Evolutionary conservation across 2,888 invertebrate genomes (phyloP).

Genomic region (Auanema sp.): DNA sequence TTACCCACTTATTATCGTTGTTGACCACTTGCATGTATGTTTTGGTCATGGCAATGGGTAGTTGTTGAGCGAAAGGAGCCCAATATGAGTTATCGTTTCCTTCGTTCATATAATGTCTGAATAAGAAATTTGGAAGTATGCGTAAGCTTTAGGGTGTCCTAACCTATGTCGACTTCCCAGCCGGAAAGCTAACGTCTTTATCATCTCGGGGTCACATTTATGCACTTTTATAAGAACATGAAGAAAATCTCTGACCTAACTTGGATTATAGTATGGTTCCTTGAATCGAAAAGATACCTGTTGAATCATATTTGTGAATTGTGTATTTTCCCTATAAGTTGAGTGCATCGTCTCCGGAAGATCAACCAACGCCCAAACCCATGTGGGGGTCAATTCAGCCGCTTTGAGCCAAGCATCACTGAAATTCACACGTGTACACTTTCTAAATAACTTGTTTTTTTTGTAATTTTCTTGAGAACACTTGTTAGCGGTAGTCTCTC

Average conservation of each 20-base stretch:
- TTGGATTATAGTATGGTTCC: not conserved
- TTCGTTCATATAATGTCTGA: slow-evolving; percentile 41
- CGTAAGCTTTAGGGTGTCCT: not conserved
- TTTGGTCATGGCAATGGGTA: slow-evolving; percentile 43
- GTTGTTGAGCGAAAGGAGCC: slow-evolving; percentile 51
- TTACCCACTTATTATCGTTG: slow-evolving; percentile 33
- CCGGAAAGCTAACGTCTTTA: slow-evolving; percentile 42
- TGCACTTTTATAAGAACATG: slow-evolving; percentile 48
- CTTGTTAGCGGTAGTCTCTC: not conserved
- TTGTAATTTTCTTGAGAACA: slow-evolving; percentile 2
- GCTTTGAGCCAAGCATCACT: slow-evolving; percentile 49
- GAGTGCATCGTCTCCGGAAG: slow-evolving; percentile 47
- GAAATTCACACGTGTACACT: slow-evolving; percentile 13
- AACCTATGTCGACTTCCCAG: slow-evolving; percentile 45
- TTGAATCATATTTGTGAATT: slow-evolving; percentile 41
- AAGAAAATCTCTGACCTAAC: slow-evolving; percentile 44
- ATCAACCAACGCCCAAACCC: slow-evolving; percentile 50
- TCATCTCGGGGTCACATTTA: slow-evolving; percentile 50
- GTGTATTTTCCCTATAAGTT: slow-evolving; percentile 38
- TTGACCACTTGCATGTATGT: slow-evolving; percentile 40
- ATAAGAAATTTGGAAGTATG: not conserved
- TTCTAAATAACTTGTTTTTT: not conserved
- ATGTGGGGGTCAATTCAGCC: slow-evolving; percentile 47
- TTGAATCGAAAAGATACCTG: slow-evolving; percentile 22
- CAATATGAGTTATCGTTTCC: slow-evolving; percentile 51